Conservation (phyloP, 1,140 invertebrate genomes). For the Arctopsyche grandis region DNA sequence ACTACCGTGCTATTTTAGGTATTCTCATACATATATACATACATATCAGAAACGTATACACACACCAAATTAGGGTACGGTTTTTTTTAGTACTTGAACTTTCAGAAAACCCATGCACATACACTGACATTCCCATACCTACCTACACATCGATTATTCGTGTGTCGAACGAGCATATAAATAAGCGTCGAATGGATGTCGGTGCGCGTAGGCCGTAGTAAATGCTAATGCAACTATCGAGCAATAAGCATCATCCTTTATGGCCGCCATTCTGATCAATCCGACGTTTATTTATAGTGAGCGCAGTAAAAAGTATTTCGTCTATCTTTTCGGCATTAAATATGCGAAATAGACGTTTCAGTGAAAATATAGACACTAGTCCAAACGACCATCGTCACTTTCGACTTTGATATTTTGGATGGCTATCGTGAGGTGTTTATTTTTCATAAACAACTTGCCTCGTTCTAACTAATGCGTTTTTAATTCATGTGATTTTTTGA, state of each 20-base stretch:
- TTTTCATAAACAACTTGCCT: background rate
- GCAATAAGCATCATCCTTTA: constrained; percentile 17
- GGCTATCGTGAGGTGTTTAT: background rate
- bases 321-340: background rate
- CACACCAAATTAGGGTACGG: too few relatives aligned
- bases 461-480: background rate
- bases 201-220: constrained; percentile 16
- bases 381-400: background rate
- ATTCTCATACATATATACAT: too few relatives aligned
- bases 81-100: too few relatives aligned
- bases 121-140: background rate
- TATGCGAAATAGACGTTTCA: constrained; percentile 9
- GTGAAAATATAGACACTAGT: background rate
- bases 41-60: too few relatives aligned
- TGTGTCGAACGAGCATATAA: too few relatives aligned
- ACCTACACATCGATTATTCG: too few relatives aligned
- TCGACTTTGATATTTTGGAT: background rate
- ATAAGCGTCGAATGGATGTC: constrained; percentile 8
- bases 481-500: background rate
- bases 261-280: constrained; percentile 9
- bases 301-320: background rate
- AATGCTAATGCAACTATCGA: constrained; percentile 28
- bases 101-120: background rate
- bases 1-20: too few relatives aligned
- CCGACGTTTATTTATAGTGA: constrained; percentile 14